A percentile compares a stretch with the other conserved stretches of the same genome.
These are phyloP conservation scores for Drosophila melanosoma DNA, from an alignment of 2,888 invertebrate genomes.

Conservation along the genomic window DNA sequence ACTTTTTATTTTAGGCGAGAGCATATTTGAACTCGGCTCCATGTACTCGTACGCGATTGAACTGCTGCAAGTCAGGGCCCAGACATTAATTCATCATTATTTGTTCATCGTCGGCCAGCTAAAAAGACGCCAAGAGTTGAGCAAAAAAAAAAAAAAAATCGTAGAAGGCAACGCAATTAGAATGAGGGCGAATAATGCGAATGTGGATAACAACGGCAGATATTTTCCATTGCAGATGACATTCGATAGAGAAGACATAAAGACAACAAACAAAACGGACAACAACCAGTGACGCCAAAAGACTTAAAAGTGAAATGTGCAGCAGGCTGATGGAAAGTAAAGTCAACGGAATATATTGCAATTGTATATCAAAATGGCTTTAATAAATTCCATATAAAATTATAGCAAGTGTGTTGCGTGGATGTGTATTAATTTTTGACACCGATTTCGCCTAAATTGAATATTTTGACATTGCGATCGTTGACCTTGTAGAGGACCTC, in stretches of 20 bases:
- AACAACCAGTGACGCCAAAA: constrained; percentile 8
- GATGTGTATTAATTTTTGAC: constrained; percentile 72
- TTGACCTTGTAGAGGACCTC: constrained; percentile 88
- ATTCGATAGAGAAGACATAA: constrained; percentile 10
- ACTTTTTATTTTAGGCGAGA: constrained; percentile 9
- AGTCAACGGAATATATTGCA: constrained; percentile 13
- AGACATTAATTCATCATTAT: constrained; percentile 76
- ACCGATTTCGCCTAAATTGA: constrained; percentile 88
- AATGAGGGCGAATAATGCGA: constrained; percentile 30
- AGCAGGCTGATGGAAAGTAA: not conserved
- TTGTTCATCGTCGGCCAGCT: constrained; percentile 39
- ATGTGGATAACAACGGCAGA: constrained; percentile 40
- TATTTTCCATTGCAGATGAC: constrained; percentile 44
- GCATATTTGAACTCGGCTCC: constrained; percentile 34
- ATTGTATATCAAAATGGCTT: constrained; percentile 65
- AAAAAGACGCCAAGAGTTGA: constrained; percentile 66
- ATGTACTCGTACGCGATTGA: constrained; percentile 2
- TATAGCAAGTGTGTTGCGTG: constrained; percentile 4
- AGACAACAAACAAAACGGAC: not conserved
- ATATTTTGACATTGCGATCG: constrained; percentile 90
- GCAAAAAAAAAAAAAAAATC: constrained; percentile 11
- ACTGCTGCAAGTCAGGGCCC: constrained; percentile 63
- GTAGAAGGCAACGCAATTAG: constrained; percentile 46
- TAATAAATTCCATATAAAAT: constrained; percentile 66
- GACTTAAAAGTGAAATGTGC: not conserved